Evolutionary conservation across 2,113 vertebrate species (phyloP), one percentile per base, ranked within the genome.

Genomic region (Petrocephalus zakoni): DNA sequence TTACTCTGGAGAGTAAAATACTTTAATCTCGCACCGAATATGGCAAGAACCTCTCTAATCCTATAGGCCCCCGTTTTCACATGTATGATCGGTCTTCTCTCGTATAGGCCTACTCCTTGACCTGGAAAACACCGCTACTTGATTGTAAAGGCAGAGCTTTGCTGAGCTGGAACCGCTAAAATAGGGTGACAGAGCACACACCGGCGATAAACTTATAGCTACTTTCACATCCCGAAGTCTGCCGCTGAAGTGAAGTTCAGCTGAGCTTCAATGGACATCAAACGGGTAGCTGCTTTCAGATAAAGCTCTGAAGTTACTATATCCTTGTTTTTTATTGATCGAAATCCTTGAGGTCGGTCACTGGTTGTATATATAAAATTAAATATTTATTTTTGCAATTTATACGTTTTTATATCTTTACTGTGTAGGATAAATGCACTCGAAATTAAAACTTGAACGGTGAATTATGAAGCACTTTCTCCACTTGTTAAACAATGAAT

Each of bases 321-420:
- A 47, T 61, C 87, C 55, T 88, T 21, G 89, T 90, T 89, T 90
- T 21, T 49, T 78, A 78, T 88, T 90, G 83, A 72, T 91, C 92
- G 91, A 93, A 92, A 94, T 95, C 95, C 95, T 96, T 96, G 95
- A 95, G 94, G 94, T 95, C 94, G 94, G 93, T 96, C 95, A 96
- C 95, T 96, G 95, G 95, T 94, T 94, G 93, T 95, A 94, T 94
- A 94, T 93, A 94, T 93, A 89, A 93, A 93, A 93, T 93, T 92
- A 93, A 95, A 94, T 96, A 95, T 96, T 96, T 96, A 95, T 95
- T 95, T 95, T 95, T 94, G 93, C 95, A 94, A 94, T 92, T 95
- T 94, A 89, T 55, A 87, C 22, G 86, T 91, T 91, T 91, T 68
- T 90, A 90, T 91, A 91, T 89, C 90, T 88, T 94, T 93, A 90